Conservation (phyloP, 2,888 invertebrate species). For the Silvanus unidentatus region DNA sequence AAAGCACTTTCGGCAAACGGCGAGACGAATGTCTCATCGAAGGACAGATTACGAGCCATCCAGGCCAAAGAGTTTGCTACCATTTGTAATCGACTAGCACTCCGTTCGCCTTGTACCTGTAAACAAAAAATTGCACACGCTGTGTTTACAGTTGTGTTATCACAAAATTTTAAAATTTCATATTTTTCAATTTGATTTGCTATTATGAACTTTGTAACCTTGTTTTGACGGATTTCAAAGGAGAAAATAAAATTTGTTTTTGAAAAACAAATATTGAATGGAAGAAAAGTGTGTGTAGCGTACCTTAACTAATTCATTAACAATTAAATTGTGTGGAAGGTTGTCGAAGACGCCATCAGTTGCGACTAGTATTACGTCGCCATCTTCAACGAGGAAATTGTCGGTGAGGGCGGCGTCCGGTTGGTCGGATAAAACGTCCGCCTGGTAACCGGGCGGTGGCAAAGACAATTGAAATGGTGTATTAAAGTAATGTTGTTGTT, state of each 20-base stretch:
- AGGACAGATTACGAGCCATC: slow-evolving; percentile 90
- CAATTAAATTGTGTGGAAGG: slow-evolving; percentile 83
- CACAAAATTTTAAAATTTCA: neutral
- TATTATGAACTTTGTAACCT: too few relatives aligned
- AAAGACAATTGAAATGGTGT: slow-evolving; percentile 96
- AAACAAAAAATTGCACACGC: slow-evolving; percentile 19
- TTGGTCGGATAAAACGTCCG: slow-evolving; percentile 85
- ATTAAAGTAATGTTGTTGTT: slow-evolving; percentile 98
- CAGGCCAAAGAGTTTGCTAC: slow-evolving; percentile 92
- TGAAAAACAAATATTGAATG: too few relatives aligned
- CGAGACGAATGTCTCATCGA: slow-evolving; percentile 91
- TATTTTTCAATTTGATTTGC: too few relatives aligned
- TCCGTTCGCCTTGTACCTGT: slow-evolving; percentile 61
- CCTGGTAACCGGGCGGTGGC: slow-evolving; percentile 84
- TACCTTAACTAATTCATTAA: slow-evolving; percentile 75
- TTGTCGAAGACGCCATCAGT: slow-evolving; percentile 99
- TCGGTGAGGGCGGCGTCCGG: slow-evolving; percentile 88
- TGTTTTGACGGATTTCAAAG: too few relatives aligned
- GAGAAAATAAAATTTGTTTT: too few relatives aligned
- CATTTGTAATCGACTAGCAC: slow-evolving; percentile 73
- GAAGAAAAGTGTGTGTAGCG: too few relatives aligned
- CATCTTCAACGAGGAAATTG: slow-evolving; percentile 82
- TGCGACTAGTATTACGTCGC: slow-evolving; percentile 90
- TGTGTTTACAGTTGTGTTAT: neutral
- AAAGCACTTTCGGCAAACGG: slow-evolving; percentile 92